Base-by-base conservation (phyloP, 2,797 vertebrate genomes). In the Echiichthys vipera region DNA sequence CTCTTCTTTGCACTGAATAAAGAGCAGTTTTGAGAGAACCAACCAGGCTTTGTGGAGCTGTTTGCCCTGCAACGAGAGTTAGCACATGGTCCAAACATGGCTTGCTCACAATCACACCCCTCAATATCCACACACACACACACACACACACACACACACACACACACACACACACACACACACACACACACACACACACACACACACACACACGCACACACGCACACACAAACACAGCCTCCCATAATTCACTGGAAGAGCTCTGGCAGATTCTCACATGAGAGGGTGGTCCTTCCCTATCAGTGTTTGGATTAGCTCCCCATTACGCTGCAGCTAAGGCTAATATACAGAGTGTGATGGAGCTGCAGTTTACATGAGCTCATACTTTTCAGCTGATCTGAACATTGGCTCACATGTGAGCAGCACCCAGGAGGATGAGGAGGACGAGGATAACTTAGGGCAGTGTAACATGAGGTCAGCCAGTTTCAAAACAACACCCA, bases 341-440 rank as follows among this genome's bases (percentile, higher is more conserved):
- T 50, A 11, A 65, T 62, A 74, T 24, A 64, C 74, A 65, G 56
- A 47, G 46, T 58, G 58, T 32, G 77, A 72, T 54, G 67, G 56
- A 81, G 71, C 56, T 65, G 54, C 34, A 56, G 84, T 81, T 85
- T 84, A 84, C 70, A 87, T 62, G 80, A 89, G 79, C 68, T 82
- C 84, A 88, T 87, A 39, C 39, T 55, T 75, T 63, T 63, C 51
- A 65, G 72, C 76, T 83, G 81, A 78, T 78, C 74, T 80, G 56
- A 87, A 72, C 50, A 27, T 39, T 42, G 46, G 36, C 47, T 77
- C 57, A 22, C 74, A 74, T 30, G 62, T 56, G 70, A 57, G 67
- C 8, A 1, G n/a, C 12, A 18, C 37, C 45, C 9, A 30, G 46
- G 64, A 59, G 25, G 58, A 50, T 18, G 39, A 29, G 34, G 46